phyloP scores from a whole-genome alignment of 1,140 invertebrate genomes.

The Drosophila elegans region DNA sequence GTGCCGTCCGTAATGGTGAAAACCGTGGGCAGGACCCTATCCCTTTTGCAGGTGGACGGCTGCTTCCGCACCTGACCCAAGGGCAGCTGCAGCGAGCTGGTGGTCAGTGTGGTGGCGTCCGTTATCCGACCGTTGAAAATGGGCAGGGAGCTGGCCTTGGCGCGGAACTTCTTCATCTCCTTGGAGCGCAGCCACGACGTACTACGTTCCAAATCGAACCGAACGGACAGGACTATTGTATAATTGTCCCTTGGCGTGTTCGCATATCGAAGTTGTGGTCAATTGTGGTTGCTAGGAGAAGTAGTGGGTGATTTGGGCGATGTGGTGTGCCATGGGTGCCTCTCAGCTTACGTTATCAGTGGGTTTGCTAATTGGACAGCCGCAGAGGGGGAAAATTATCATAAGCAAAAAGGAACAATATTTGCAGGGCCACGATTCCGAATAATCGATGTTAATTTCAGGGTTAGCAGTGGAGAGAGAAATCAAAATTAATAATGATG shows the following conservation, averaged over 20 bases:
- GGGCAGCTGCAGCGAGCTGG: slow-evolving; percentile 61
- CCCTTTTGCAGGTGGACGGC: neutral
- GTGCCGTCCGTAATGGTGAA: slow-evolving; percentile 74
- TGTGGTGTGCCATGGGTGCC: neutral
- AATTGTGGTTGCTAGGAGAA: slow-evolving; percentile 57
- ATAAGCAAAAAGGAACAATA: slow-evolving; percentile 14
- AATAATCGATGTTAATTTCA: slow-evolving; percentile 27
- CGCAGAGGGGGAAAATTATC: slow-evolving; percentile 11
- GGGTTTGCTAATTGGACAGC: slow-evolving; percentile 45
- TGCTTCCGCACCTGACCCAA: slow-evolving; percentile 24
- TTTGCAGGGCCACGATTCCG: slow-evolving; percentile 9
- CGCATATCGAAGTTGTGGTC: slow-evolving; percentile 64
- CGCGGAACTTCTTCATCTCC: slow-evolving; percentile 74
- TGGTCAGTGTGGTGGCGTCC: slow-evolving; percentile 71
- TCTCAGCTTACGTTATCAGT: slow-evolving; percentile 19
- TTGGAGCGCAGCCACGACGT: slow-evolving; percentile 14
- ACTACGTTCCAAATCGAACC: slow-evolving; percentile 9
- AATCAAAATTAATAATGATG: slow-evolving; percentile 4
- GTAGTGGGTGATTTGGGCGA: neutral
- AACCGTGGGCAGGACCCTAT: slow-evolving; percentile 49
- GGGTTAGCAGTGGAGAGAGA: neutral
- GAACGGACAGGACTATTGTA: slow-evolving; percentile 30
- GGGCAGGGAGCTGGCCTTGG: slow-evolving; percentile 75
- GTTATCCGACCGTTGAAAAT: slow-evolving; percentile 79
- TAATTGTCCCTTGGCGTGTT: slow-evolving; percentile 35